phyloP scores from a whole-genome alignment of 2,113 vertebrate genomes.

The Leptocoma aspasia region DNA sequence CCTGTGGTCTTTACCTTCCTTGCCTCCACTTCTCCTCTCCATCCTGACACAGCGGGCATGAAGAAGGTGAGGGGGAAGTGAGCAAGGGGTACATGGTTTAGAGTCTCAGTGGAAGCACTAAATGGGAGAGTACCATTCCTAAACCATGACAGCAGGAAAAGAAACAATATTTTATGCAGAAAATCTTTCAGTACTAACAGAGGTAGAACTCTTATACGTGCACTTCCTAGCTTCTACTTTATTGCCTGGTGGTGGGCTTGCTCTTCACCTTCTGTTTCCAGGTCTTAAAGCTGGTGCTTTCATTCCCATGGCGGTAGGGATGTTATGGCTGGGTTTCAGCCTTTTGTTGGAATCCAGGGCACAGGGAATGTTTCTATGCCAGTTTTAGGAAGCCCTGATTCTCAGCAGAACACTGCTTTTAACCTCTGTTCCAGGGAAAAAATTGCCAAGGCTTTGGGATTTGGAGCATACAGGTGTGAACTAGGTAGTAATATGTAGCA shows the following conservation, averaged over 20 bases:
- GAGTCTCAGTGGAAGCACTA: background rate
- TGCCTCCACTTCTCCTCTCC: background rate
- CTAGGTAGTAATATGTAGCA: too few species aligned
- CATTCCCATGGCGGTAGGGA: background rate
- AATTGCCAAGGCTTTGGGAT: too few species aligned
- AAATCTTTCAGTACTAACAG: background rate
- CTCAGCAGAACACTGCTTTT: too few species aligned
- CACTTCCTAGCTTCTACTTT: background rate
- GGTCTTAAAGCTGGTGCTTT: background rate
- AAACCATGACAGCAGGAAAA: background rate
- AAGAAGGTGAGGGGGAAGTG: background rate
- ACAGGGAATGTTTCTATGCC: too few species aligned
- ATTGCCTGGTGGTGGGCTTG: background rate
- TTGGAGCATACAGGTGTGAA: too few species aligned
- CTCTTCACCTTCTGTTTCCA: background rate
- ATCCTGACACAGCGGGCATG: fast-evolving
- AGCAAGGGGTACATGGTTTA: background rate
- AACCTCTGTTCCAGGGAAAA: too few species aligned
- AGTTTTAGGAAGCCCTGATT: too few species aligned
- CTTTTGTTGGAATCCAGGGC: too few species aligned
- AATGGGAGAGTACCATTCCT: background rate
- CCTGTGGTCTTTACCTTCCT: background rate
- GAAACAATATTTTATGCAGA: background rate
- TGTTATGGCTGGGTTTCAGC: background rate
- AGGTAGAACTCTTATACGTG: background rate